Evolutionary conservation across 2,888 invertebrate genomes (phyloP), one percentile per base, ranked within the genome.

Genomic region (Molorchus minor): DNA sequence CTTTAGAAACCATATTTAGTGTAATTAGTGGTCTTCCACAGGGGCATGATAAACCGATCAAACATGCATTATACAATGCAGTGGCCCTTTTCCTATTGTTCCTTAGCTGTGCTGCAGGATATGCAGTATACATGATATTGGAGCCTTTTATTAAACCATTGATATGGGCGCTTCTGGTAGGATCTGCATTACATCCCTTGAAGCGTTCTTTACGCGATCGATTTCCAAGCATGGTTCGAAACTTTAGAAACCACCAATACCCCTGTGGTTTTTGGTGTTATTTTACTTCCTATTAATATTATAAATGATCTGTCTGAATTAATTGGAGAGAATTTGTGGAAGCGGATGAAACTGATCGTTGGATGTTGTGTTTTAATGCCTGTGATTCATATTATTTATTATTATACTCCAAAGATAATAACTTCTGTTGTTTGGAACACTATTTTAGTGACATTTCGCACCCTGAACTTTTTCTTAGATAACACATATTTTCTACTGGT

Each of bases 131-230:
- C 79, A 85, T 93, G 63, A 92, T 94, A 67, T 82, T 97, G 21
- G 92, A 93, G 72, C 96, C 96, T 0, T 98, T 97, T 80, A 87
- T 98, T 29, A 91, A 94, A 69, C 97, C 98, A 0, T 81, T 99
- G 52, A 85, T 98, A 69, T 99, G 98, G 98, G 97, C 98, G 0
- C 83, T 96, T 56, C 83, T 99, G 25, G 94, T 96, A 73, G 99
- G 99, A n/a, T 96, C 97, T 0, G 92, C 97, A 33, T 84, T 98
- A n/a, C 95, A 96, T 80, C 98, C 98, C 0, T 91, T 96, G 75
- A 98, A 98, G 80, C 86, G 90, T 61, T 88, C 87, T 55, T 80
- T 97, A 40, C 89, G 94, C 0, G 87, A 88, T 59, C 83, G 86
- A 61, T 84, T 94, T n/a, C 16, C 88, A 91, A 70, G 85, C 87